Conservation (phyloP, 2,113 vertebrate genomes). For the Nycticebus coucang region DNA sequence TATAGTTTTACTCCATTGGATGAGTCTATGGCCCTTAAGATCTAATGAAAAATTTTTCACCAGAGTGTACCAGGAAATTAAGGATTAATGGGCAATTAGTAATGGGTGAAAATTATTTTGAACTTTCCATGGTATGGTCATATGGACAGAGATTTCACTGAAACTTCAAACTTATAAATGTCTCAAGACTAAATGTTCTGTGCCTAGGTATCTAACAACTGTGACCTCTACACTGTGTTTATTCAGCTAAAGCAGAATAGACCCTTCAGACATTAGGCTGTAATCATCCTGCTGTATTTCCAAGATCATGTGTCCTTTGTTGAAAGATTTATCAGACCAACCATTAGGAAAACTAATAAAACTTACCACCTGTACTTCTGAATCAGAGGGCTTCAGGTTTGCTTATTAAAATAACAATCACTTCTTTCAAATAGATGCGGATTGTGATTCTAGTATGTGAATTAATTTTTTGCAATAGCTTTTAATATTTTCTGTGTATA, state of each 20-base stretch:
- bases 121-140: neutral
- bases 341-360: constrained; percentile 70
- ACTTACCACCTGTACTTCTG: neutral
- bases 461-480: constrained; percentile 57
- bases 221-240: constrained; percentile 42
- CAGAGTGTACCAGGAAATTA: neutral
- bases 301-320: neutral
- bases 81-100: neutral
- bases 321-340: constrained; percentile 68
- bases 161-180: constrained; percentile 62
- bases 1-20: neutral
- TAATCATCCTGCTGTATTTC: constrained; percentile 7
- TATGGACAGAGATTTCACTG: constrained; percentile 15
- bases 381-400: constrained; percentile 40
- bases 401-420: constrained; percentile 65
- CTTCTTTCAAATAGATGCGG: constrained; percentile 16
- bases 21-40: neutral
- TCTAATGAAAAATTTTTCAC: neutral
- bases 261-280: neutral
- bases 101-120: neutral
- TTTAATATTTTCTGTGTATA: constrained; percentile 9
- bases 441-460: neutral
- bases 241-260: neutral
- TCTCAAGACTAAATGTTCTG: constrained; percentile 26
- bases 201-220: neutral